phyloP scores from a whole-genome alignment of 2,888 invertebrate species.

The Trilocha varians region DNA sequence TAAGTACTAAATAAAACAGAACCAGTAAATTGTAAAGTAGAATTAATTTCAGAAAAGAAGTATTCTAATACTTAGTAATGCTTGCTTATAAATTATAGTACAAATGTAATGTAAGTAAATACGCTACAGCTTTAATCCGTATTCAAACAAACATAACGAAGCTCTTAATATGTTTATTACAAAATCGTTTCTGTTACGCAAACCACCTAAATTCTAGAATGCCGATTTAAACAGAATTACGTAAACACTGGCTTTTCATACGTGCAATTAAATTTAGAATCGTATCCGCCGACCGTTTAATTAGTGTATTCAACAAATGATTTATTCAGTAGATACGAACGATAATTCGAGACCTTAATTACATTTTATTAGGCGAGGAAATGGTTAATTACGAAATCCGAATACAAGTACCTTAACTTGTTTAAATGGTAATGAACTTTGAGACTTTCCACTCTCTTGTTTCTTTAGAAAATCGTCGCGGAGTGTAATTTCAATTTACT shows the following conservation, averaged over 20 bases:
- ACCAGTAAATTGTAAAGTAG: too few species aligned
- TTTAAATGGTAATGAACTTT: not conserved
- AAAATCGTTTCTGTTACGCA: not conserved
- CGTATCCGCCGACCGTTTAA: constrained; percentile 1
- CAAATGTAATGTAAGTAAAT: too few species aligned
- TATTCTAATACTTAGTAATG: too few species aligned
- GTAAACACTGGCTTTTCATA: not conserved
- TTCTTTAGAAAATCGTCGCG: too few species aligned
- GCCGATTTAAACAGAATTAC: constrained; percentile 11
- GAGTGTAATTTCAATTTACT: too few species aligned
- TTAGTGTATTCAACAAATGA: constrained; percentile 2
- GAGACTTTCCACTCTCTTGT: not conserved
- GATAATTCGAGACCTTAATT: constrained; percentile 2
- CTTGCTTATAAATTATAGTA: too few species aligned
- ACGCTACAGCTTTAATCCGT: too few species aligned
- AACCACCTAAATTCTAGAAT: constrained; percentile 1
- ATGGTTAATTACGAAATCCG: constrained; percentile 1
- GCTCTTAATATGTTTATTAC: not conserved
- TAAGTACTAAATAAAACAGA: too few species aligned
- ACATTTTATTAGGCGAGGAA: constrained; percentile 1
- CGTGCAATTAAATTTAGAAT: not conserved
- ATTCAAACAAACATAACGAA: too few species aligned
- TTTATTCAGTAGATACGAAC: not conserved
- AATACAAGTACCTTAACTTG: not conserved
- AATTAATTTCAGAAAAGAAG: too few species aligned